phyloP scores from a whole-genome alignment of 2,888 invertebrate genomes.

The Drosophila vallismaia region DNA sequence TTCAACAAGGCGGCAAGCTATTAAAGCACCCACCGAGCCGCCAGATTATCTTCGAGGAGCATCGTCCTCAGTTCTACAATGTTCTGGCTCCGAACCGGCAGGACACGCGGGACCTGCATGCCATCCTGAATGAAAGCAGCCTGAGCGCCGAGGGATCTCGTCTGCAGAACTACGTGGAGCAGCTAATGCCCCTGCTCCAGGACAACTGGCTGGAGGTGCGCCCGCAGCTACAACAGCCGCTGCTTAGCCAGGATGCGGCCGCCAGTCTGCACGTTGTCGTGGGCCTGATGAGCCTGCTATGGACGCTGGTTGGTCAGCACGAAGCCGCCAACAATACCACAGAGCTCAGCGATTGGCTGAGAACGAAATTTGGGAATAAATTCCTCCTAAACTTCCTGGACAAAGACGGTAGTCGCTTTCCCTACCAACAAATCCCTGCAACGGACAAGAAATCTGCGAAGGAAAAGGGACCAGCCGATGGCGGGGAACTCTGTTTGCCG shows the following conservation, averaged over 20 bases:
- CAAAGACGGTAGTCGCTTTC: constrained; percentile 72
- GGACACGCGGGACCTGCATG: constrained; percentile 33
- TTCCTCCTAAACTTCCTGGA: constrained; percentile 85
- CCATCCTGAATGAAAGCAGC: constrained; percentile 33
- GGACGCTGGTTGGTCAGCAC: constrained; percentile 84
- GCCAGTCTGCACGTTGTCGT: constrained; percentile 87
- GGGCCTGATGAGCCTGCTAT: constrained; percentile 87
- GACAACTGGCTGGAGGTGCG: constrained; percentile 94
- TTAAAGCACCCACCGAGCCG: neutral
- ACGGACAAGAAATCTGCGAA: constrained; percentile 28
- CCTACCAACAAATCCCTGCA: constrained; percentile 74
- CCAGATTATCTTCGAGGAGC: constrained; percentile 48
- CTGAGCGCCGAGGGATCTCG: constrained; percentile 39
- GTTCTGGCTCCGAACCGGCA: constrained; percentile 21
- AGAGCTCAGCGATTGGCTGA: constrained; percentile 85
- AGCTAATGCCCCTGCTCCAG: constrained; percentile 90
- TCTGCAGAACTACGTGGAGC: constrained; percentile 87
- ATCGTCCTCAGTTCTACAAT: constrained; percentile 60
- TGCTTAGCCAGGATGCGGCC: constrained; percentile 87
- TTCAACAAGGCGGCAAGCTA: constrained; percentile 56
- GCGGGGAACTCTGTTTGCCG: constrained; percentile 84
- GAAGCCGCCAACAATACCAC: constrained; percentile 73
- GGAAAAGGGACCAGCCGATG: constrained; percentile 58
- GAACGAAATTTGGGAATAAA: constrained; percentile 85
- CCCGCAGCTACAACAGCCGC: constrained; percentile 69